Conservation (phyloP, 2,113 vertebrate genomes). For the Lota lota region DNA sequence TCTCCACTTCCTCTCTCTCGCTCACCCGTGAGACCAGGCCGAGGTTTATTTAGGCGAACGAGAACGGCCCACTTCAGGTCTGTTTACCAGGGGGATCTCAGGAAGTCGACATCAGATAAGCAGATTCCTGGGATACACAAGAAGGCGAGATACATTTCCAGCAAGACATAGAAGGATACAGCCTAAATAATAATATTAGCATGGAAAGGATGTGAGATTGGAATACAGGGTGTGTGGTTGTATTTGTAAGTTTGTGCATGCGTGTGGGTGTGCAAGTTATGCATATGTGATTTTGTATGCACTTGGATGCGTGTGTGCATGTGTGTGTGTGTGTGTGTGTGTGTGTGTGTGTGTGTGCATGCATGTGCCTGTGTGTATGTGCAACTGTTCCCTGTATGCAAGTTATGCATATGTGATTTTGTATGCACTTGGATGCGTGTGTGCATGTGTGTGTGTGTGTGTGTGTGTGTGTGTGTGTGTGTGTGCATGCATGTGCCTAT, state of each 20-base stretch:
- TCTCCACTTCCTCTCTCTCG: slow-evolving; percentile 45
- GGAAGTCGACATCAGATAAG: slow-evolving; percentile 70
- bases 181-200: slow-evolving; percentile 36
- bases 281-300: not conserved
- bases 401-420: not conserved
- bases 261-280: not conserved
- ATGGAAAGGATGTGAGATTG: slow-evolving; percentile 51
- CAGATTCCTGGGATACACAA: slow-evolving; percentile 62
- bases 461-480: not conserved
- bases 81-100: slow-evolving; percentile 62
- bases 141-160: slow-evolving; percentile 58
- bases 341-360: not conserved
- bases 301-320: not conserved
- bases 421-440: not conserved
- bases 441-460: not conserved
- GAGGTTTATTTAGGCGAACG: slow-evolving; percentile 38
- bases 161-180: slow-evolving; percentile 37
- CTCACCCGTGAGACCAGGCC: slow-evolving; percentile 50
- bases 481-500: not conserved
- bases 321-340: not conserved
- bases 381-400: no score
- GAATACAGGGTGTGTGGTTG: slow-evolving; percentile 39
- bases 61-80: slow-evolving; percentile 39
- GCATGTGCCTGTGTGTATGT: not conserved
- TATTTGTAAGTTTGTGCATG: slow-evolving; percentile 1